Conservation (phyloP, 2,797 vertebrate species). For the Eupleurogrammus muticus region DNA sequence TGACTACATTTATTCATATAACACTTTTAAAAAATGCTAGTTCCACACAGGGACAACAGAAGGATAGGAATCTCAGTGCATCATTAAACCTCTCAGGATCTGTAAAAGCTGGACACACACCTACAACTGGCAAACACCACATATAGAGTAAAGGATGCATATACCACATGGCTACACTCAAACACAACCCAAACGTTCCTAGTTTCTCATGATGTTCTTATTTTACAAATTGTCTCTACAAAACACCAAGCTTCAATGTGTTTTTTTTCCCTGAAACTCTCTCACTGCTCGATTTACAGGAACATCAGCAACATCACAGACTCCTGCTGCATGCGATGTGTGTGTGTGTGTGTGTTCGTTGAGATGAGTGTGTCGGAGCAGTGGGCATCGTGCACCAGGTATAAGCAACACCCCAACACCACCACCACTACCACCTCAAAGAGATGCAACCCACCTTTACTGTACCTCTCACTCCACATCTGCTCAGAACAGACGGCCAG, state of each 20-base stretch:
- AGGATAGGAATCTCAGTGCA: no score
- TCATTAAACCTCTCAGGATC: no score
- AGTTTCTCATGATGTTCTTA: no score
- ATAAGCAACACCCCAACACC: not conserved
- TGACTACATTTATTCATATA: no score
- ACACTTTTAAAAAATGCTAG: no score
- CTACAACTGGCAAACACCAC: no score
- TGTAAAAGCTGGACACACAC: no score
- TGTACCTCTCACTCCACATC: constrained; percentile 1
- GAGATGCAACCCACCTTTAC: constrained; percentile 5
- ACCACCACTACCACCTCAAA: not conserved
- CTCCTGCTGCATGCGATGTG: not conserved
- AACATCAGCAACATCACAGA: not conserved
- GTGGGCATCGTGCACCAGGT: not conserved
- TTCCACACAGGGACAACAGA: no score
- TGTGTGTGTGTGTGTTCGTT: not conserved
- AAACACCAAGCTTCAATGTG: not conserved
- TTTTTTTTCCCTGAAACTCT: not conserved
- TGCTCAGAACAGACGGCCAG: constrained; percentile 37
- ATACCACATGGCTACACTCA: no score
- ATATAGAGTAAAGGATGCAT: no score
- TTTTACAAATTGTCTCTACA: no score
- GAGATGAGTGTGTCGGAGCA: not conserved
- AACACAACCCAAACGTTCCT: no score
- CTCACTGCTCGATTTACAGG: not conserved